These are phyloP conservation scores for Strix uralensis DNA, from an alignment of 2,113 vertebrate genomes.

Conservation along the genomic window DNA sequence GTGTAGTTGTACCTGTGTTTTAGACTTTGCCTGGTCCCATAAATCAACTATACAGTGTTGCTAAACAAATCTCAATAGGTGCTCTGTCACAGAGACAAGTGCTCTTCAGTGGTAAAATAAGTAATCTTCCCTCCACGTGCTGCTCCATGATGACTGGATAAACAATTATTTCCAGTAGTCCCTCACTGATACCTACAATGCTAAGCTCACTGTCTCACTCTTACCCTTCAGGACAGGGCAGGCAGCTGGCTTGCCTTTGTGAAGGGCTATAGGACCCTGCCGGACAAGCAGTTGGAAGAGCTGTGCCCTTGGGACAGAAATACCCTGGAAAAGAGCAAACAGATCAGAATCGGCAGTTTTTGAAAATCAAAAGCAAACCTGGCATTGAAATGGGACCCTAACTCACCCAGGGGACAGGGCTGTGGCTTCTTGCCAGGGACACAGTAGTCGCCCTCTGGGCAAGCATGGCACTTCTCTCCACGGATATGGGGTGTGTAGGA, in stretches of 20 bases:
- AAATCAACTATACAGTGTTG: neutral
- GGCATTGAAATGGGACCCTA: rapidly evolving
- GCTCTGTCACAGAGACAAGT: neutral
- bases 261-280: constrained; percentile 80
- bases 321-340: constrained; percentile 72
- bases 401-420: constrained; percentile 85
- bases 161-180: neutral
- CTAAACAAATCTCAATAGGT: neutral
- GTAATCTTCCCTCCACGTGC: neutral
- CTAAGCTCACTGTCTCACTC: neutral
- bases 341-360: neutral
- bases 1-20: neutral
- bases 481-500: constrained; percentile 71
- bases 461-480: constrained; percentile 76
- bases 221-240: constrained; percentile 86
- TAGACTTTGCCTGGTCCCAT: neutral
- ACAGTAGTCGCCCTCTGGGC: constrained; percentile 84
- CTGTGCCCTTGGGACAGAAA: constrained; percentile 84
- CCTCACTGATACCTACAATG: neutral
- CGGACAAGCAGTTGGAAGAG: constrained; percentile 78
- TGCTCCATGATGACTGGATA: neutral
- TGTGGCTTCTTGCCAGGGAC: constrained; percentile 66
- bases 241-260: constrained; percentile 74
- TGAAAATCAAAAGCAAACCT: neutral
- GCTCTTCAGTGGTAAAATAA: neutral